Evolutionary conservation across 2,888 invertebrate species (phyloP), one percentile per base, ranked within the genome.

Genomic region (Nycteola revayana): DNA sequence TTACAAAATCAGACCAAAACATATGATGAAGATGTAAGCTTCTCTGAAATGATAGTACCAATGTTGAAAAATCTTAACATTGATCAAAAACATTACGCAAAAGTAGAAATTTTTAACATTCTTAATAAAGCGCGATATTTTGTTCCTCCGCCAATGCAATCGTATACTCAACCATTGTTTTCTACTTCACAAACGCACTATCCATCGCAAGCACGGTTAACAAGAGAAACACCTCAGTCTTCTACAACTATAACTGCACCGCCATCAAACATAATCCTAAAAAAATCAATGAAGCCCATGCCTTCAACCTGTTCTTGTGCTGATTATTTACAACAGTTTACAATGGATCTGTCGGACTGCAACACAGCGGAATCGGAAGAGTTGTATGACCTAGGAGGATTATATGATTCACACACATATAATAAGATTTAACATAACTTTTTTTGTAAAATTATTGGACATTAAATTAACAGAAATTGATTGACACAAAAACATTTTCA

Each of bases 11-110:
- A 27, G 23, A 31, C n/a, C n/a, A 29, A 25, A 38, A 36, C 21
- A 9, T 28, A 36, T 18, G 30, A 39, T 27, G 30, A 34, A 10
- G 34, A 39, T 27, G 27, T 34, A 20, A 26, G 14, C 21, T 36
- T 32, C 23, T 31, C 25, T 30, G 36, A 36, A 10, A 36, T 36
- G 30, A 8, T 36, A 11, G 27, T 33, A 33, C 22, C 33, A 27
- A 22, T 26, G 26, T 8, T 27, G 3, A 27, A 27, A 27, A 27
- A 27, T 17, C 17, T 27, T 5, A n/a, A 7, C 7, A 10, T 7
- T 7, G 30, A 30, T 7, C 30, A 30, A 14, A 30, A 30, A 30
- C 30, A 30, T 23, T 24, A 30, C 30, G 30, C 30, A 8, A 30
- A 30, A 30, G 10, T 33, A 8, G 26, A 32, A 32, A 27, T 32